These are phyloP conservation scores for Dioctria linearis DNA, from an alignment of 2,888 invertebrate genomes.

Conservation along the genomic window DNA sequence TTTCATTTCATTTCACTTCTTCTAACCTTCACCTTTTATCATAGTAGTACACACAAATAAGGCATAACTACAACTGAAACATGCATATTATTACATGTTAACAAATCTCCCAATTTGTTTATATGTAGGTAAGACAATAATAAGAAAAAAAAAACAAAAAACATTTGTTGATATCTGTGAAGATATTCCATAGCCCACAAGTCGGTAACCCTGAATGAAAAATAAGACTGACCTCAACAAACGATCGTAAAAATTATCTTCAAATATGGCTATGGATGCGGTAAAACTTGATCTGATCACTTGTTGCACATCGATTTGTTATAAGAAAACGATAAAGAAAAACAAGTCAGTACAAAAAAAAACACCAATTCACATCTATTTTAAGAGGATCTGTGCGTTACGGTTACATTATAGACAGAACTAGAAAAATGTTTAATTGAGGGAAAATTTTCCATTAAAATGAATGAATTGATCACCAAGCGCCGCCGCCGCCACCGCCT, in stretches of 20 bases:
- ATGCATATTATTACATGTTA: too few relatives aligned
- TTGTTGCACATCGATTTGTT: background rate
- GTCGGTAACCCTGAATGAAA: conserved; percentile 18
- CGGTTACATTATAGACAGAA: background rate
- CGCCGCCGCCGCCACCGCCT: background rate
- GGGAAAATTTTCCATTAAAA: background rate
- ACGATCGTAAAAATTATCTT: background rate
- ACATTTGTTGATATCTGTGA: too few relatives aligned
- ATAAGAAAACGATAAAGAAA: too few relatives aligned
- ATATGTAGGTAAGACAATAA: too few relatives aligned
- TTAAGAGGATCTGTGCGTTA: background rate
- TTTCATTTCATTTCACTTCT: too few relatives aligned
- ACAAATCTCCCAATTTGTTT: too few relatives aligned
- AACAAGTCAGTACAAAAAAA: background rate
- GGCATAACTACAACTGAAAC: too few relatives aligned
- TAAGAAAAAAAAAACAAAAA: too few relatives aligned
- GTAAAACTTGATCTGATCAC: conserved; percentile 1
- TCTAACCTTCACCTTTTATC: too few relatives aligned
- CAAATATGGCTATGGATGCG: conserved; percentile 1
- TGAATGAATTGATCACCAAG: background rate
- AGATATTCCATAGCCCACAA: too few relatives aligned
- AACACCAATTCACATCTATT: background rate
- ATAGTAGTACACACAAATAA: too few relatives aligned
- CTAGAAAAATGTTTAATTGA: conserved; percentile 8
- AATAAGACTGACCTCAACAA: background rate